phyloP scores from a whole-genome alignment of 2,797 vertebrate species.

The Pipistrellus nathusii region DNA sequence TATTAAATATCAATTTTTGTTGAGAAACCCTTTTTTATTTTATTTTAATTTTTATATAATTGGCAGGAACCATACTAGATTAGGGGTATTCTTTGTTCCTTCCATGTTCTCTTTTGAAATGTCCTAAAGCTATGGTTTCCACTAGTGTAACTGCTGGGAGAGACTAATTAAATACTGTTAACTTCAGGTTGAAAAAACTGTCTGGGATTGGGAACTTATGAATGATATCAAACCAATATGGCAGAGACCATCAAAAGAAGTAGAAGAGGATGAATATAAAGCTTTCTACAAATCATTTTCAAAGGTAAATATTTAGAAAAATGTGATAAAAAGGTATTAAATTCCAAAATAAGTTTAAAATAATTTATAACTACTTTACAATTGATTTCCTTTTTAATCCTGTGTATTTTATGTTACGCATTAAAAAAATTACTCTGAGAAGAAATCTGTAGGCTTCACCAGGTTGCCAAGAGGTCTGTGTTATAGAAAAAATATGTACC shows the following conservation, averaged over 20 bases:
- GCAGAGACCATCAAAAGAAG: slow-evolving; percentile 97
- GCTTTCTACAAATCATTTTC: slow-evolving; percentile 99
- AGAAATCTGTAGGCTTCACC: not conserved
- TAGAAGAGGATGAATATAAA: slow-evolving; percentile 98
- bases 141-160: not conserved
- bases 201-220: slow-evolving; percentile 99
- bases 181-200: slow-evolving; percentile 97
- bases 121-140: not conserved
- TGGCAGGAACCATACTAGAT: not conserved
- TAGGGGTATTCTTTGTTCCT: not conserved
- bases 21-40: not conserved
- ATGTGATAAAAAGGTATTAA: not conserved
- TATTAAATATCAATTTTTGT: slow-evolving; percentile 3
- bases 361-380: not conserved
- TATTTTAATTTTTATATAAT: not conserved
- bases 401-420: not conserved
- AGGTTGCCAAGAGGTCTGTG: not conserved
- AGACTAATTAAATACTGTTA: slow-evolving; percentile 43
- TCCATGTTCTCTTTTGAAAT: not conserved
- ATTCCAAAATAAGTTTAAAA: not conserved
- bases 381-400: not conserved
- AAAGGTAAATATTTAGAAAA: slow-evolving; percentile 89
- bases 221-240: slow-evolving; percentile 99
- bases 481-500: not conserved
- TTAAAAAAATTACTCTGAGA: slow-evolving; percentile 6